Conservation (phyloP, 2,797 vertebrate species). For the Ceyx erithaca region DNA sequence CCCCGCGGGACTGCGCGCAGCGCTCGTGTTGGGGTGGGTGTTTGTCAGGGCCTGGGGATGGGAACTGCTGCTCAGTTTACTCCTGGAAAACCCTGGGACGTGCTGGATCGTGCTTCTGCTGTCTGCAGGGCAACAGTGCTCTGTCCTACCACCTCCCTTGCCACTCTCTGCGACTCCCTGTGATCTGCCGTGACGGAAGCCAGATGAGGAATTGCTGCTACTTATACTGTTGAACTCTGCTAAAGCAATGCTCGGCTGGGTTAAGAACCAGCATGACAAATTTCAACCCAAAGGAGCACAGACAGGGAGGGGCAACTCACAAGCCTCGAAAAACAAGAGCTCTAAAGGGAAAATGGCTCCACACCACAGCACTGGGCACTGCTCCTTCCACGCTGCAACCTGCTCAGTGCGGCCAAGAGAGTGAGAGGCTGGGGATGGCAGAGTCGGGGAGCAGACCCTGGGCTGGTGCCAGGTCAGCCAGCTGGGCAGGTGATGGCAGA, state of each 20-base stretch:
- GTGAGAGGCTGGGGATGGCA: too few relatives aligned
- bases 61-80: not conserved
- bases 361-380: not conserved
- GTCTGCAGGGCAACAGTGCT: not conserved
- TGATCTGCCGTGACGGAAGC: constrained; percentile 26
- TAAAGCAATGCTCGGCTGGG: constrained; percentile 26
- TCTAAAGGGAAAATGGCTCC: constrained; percentile 1
- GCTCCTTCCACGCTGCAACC: not conserved
- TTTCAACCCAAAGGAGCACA: not conserved
- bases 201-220: constrained; percentile 39
- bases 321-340: constrained; percentile 19
- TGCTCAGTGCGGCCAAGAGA: not conserved
- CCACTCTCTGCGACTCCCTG: not conserved
- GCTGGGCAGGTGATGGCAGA: too few relatives aligned
- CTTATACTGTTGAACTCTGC: constrained; percentile 33
- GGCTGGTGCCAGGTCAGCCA: not conserved
- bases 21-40: not conserved
- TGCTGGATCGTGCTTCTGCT: not conserved
- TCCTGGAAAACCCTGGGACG: not conserved
- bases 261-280: constrained; percentile 51
- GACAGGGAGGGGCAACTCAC: not conserved
- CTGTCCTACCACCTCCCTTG: not conserved
- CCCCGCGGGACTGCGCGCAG: not conserved
- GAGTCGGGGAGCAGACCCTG: too few relatives aligned
- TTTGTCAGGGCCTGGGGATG: rapidly evolving